These are phyloP conservation scores for Ostrea edulis DNA, from an alignment of 1,140 invertebrate genomes.

Conservation along the genomic window DNA sequence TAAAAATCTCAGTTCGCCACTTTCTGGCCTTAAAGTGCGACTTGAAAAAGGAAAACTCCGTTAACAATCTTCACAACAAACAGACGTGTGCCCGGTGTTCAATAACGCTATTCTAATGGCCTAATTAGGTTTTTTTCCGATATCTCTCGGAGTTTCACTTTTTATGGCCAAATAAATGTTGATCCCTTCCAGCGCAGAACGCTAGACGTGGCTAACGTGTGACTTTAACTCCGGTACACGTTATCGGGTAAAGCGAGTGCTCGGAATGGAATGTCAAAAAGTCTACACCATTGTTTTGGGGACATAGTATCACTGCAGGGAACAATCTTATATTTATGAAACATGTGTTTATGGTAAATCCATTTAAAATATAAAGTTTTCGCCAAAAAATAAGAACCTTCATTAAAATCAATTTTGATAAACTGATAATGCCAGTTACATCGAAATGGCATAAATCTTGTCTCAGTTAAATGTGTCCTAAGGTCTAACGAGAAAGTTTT, in stretches of 20 bases:
- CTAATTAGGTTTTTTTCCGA: neutral
- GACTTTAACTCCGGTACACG: neutral
- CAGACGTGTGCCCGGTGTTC: neutral
- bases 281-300: neutral
- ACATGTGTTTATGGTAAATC: no score
- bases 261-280: neutral
- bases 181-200: constrained; percentile 1
- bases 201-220: neutral
- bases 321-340: neutral
- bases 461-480: neutral
- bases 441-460: neutral
- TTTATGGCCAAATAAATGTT: constrained; percentile 21
- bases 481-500: neutral
- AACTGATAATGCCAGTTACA: neutral
- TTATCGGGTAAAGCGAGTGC: neutral
- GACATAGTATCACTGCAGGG: neutral
- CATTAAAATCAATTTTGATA: neutral
- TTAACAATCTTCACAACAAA: neutral
- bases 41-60: neutral
- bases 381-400: neutral
- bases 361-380: no score
- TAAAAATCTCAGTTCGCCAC: neutral
- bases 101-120: constrained; percentile 21
- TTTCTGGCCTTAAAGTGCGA: constrained; percentile 4
- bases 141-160: constrained; percentile 12